Evolutionary conservation across 2,113 vertebrate genomes (phyloP).

Genomic region (Cinclus mexicanus): DNA sequence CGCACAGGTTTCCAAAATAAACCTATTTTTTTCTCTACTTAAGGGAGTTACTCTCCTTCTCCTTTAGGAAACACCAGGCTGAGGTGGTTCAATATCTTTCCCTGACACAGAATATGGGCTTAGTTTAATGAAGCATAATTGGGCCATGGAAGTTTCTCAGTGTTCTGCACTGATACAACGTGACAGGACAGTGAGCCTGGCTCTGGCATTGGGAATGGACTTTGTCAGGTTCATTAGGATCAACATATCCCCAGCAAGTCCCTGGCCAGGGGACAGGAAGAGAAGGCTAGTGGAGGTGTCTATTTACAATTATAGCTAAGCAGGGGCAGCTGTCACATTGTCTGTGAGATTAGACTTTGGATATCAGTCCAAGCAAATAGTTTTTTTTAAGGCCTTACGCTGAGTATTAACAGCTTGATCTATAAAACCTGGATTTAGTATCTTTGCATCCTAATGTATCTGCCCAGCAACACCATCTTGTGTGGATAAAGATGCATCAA

Average conservation of each 20-base stretch:
- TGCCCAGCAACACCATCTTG: not conserved
- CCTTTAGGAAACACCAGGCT: not conserved
- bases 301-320: not conserved
- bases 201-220: not conserved
- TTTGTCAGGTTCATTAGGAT: constrained; percentile 11
- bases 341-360: not conserved
- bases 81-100: not conserved
- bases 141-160: constrained; percentile 42
- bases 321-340: not conserved
- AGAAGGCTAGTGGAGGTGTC: not conserved
- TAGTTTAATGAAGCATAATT: constrained; percentile 67
- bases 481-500: not conserved
- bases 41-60: not conserved
- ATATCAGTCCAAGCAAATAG: not conserved
- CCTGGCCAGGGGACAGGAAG: not conserved
- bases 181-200: constrained; percentile 39
- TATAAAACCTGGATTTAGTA: not conserved
- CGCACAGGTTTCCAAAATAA: not conserved
- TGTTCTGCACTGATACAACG: not conserved
- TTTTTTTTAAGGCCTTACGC: not conserved
- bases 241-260: not conserved
- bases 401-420: not conserved
- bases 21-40: not conserved
- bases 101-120: not conserved
- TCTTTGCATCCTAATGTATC: not conserved